Evolutionary conservation across 2,797 vertebrate species (phyloP).

Genomic region (Lophotriccus pileatus): DNA sequence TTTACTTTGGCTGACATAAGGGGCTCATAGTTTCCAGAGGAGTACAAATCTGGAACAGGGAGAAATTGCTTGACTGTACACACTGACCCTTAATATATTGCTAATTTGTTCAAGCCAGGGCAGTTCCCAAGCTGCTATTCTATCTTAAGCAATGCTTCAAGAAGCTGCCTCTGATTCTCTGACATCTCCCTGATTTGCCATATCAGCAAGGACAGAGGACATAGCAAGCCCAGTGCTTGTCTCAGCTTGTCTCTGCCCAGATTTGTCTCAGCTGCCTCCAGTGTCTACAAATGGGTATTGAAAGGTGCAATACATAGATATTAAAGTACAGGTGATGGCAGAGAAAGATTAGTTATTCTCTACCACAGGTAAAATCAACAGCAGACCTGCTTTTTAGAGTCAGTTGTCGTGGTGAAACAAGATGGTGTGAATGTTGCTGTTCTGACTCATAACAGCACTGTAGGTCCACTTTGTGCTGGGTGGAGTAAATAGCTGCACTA

Average conservation of each 20-base stretch:
- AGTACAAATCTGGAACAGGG: background rate
- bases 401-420: background rate
- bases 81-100: background rate
- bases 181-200: background rate
- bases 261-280: background rate
- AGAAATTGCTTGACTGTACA: background rate
- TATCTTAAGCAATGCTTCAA: background rate
- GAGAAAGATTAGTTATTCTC: background rate
- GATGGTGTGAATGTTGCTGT: background rate
- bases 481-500: background rate
- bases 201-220: background rate
- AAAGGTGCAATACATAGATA: background rate
- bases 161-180: background rate
- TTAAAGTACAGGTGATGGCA: background rate
- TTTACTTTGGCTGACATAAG: background rate
- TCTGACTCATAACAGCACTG: background rate
- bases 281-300: background rate
- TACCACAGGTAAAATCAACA: background rate
- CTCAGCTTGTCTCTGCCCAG: too few relatives aligned
- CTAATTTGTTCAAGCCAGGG: background rate
- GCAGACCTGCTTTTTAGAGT: background rate
- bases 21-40: background rate
- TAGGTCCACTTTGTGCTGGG: background rate
- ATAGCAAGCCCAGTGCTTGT: fast-evolving
- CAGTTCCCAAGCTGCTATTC: background rate